Evolutionary conservation across 2,888 invertebrate species (phyloP).

Genomic region (Eilema sororculum): DNA sequence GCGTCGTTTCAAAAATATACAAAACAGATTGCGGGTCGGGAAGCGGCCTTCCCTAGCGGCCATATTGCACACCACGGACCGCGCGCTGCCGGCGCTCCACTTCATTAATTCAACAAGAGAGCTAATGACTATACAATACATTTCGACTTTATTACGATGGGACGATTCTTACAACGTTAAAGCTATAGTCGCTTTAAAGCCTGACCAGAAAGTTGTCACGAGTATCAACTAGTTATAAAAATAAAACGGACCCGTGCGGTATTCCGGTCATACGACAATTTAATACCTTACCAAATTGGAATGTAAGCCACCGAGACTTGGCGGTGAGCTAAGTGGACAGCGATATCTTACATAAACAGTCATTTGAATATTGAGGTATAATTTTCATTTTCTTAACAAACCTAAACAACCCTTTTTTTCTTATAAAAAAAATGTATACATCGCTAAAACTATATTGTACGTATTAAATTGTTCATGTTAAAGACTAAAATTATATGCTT

Average conservation of each 20-base stretch:
- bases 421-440: slow-evolving; percentile 64
- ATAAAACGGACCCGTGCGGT: slow-evolving; percentile 39
- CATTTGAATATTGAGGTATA: slow-evolving; percentile 76
- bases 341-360: slow-evolving; percentile 70
- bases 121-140: slow-evolving; percentile 74
- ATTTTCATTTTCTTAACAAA: slow-evolving; percentile 67
- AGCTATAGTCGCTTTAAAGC: slow-evolving; percentile 66
- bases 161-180: slow-evolving; percentile 77
- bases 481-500: slow-evolving; percentile 60
- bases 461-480: slow-evolving; percentile 68
- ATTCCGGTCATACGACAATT: slow-evolving; percentile 50
- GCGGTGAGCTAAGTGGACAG: slow-evolving; percentile 57
- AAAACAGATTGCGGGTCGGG: slow-evolving; percentile 15
- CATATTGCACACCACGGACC: slow-evolving; percentile 15
- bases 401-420: slow-evolving; percentile 70
- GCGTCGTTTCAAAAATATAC: slow-evolving; percentile 38
- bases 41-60: slow-evolving; percentile 9
- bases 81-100: slow-evolving; percentile 26
- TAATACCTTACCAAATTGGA: slow-evolving; percentile 55
- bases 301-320: slow-evolving; percentile 38
- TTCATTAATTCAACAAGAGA: slow-evolving; percentile 60
- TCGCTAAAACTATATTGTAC: slow-evolving; percentile 68
- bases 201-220: slow-evolving; percentile 51
- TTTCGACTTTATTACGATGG: slow-evolving; percentile 79
- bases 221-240: slow-evolving; percentile 38